phyloP scores from a whole-genome alignment of 2,888 invertebrate species.

The Eilema depressum region DNA sequence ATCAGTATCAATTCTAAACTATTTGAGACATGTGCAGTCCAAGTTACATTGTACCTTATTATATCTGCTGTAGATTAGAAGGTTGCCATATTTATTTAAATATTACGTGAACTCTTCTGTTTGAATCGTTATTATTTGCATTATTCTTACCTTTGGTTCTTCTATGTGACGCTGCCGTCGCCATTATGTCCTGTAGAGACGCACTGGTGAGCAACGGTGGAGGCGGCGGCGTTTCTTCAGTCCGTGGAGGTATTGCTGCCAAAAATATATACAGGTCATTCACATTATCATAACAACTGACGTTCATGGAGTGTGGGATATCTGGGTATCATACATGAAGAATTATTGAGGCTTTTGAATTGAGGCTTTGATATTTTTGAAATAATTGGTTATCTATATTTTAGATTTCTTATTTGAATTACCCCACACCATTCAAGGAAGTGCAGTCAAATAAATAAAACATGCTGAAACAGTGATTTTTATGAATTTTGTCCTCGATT shows the following conservation, averaged over 20 bases:
- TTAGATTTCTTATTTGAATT: neutral
- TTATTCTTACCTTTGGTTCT: constrained; percentile 74
- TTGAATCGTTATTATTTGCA: neutral
- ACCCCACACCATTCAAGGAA: constrained; percentile 17
- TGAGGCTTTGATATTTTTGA: constrained; percentile 1
- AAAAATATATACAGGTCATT: constrained; percentile 1
- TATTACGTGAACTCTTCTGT: no score
- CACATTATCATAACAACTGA: neutral
- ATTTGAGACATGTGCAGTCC: no score
- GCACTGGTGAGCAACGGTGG: constrained; percentile 82
- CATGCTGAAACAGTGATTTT: neutral
- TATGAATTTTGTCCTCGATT: neutral
- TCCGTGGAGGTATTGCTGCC: constrained; percentile 75
- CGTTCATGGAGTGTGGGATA: neutral
- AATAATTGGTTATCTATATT: neutral
- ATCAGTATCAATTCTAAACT: no score
- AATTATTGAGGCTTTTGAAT: no score
- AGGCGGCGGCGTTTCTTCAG: constrained; percentile 76
- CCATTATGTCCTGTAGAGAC: constrained; percentile 84
- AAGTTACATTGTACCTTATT: no score
- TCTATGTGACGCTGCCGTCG: constrained; percentile 82
- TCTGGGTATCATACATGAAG: no score
- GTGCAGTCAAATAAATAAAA: neutral
- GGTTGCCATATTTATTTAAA: no score
- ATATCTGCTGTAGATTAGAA: no score